These are phyloP conservation scores for Rhodophaea formosa DNA, from an alignment of 2,888 invertebrate species.

Conservation along the genomic window DNA sequence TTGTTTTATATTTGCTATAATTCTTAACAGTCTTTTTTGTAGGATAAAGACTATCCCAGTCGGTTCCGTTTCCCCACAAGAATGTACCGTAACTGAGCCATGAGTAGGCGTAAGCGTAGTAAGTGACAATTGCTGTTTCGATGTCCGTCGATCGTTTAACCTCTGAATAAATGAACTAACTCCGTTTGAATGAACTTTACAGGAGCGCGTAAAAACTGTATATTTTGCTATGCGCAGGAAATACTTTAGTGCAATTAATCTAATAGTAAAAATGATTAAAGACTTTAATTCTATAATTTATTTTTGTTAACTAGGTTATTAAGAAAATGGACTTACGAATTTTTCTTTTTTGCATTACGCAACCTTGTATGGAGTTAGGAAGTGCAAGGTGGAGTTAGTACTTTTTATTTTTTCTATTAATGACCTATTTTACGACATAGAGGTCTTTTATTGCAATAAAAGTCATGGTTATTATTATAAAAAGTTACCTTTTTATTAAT, in stretches of 20 bases:
- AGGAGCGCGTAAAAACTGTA: background rate
- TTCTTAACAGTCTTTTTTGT: no score
- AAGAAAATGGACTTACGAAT: background rate
- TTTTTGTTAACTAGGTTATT: background rate
- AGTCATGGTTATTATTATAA: background rate
- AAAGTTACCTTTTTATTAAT: background rate
- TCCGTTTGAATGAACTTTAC: background rate
- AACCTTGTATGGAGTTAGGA: background rate
- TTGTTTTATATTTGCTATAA: no score
- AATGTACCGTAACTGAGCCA: no score
- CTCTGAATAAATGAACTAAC: no score
- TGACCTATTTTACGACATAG: background rate
- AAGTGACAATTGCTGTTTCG: no score
- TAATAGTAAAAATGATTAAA: background rate
- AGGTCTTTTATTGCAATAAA: background rate
- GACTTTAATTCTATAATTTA: background rate
- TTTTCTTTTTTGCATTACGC: background rate
- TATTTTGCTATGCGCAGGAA: background rate
- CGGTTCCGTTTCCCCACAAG: no score
- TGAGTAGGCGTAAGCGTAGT: no score
- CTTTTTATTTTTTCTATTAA: background rate
- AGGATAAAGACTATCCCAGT: no score
- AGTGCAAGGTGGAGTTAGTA: background rate
- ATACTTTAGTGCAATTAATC: background rate
- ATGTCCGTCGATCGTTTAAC: no score